These are phyloP conservation scores for Sandelia bainsii DNA, from an alignment of 2,797 vertebrate species.

Conservation along the genomic window DNA sequence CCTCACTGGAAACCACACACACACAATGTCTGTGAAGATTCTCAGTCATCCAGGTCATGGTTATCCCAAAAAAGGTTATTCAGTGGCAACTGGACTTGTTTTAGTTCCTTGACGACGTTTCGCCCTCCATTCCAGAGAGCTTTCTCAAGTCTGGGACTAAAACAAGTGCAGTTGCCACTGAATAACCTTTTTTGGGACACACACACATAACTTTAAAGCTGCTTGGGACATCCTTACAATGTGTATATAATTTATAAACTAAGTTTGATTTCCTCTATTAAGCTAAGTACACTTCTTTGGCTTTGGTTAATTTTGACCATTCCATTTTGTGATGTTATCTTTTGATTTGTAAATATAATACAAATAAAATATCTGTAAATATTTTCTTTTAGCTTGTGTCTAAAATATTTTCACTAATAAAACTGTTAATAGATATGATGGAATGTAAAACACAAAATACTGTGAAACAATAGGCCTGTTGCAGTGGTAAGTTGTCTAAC, in stretches of 20 bases:
- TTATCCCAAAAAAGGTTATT: too few species aligned
- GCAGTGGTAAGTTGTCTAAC: background rate
- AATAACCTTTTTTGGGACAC: too few species aligned
- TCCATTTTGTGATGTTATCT: background rate
- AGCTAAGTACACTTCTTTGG: constrained; percentile 5
- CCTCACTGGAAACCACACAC: constrained; percentile 51
- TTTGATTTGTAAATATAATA: background rate
- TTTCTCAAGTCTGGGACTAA: too few species aligned
- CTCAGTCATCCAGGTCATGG: too few species aligned
- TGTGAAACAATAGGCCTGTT: background rate
- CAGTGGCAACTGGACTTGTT: too few species aligned
- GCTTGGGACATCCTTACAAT: constrained; percentile 26
- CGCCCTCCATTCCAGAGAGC: too few species aligned
- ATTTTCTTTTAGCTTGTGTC: background rate
- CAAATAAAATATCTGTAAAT: background rate
- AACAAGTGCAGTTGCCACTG: too few species aligned
- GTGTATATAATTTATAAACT: background rate
- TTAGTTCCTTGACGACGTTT: too few species aligned
- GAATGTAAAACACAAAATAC: background rate
- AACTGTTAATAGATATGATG: background rate
- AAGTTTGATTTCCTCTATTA: constrained; percentile 3
- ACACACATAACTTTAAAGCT: constrained; percentile 11
- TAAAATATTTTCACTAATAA: background rate
- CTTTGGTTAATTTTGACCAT: background rate
- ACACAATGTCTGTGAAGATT: too few species aligned